These are phyloP conservation scores for Perizoma flavofasciatum DNA, from an alignment of 2,888 invertebrate species.

Conservation along the genomic window DNA sequence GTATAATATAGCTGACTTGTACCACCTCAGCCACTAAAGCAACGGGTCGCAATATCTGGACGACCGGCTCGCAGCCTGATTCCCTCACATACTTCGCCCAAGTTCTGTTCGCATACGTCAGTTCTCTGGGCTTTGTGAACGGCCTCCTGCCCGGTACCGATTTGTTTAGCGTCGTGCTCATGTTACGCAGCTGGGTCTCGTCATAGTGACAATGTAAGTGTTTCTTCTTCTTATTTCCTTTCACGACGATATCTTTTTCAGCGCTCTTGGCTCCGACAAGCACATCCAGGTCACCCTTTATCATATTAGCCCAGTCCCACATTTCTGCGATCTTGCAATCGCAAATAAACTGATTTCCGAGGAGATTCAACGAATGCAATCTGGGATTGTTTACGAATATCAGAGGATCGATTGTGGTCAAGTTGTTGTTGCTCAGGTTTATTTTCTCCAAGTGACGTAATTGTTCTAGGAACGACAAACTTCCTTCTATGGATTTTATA, in stretches of 20 bases:
- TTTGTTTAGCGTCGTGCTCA: conserved; percentile 75
- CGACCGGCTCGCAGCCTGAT: conserved; percentile 84
- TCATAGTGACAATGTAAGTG: conserved; percentile 86
- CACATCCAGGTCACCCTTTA: conserved; percentile 85
- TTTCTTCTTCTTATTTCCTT: conserved; percentile 86
- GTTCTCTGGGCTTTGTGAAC: conserved; percentile 83
- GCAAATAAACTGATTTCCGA: conserved; percentile 88
- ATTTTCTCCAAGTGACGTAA: conserved; percentile 83
- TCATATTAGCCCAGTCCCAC: conserved; percentile 89
- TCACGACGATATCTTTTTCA: conserved; percentile 85
- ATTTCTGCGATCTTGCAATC: conserved; percentile 87
- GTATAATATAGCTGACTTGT: conserved; percentile 41
- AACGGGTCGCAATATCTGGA: conserved; percentile 74
- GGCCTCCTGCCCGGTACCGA: conserved; percentile 82
- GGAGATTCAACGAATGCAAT: conserved; percentile 84
- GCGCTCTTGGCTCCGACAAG: conserved; percentile 86
- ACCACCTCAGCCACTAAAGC: conserved; percentile 61
- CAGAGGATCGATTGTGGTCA: conserved; percentile 83
- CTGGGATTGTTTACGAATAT: conserved; percentile 83
- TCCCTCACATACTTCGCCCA: conserved; percentile 89
- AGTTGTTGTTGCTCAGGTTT: conserved; percentile 86
- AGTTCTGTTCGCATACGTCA: conserved; percentile 85
- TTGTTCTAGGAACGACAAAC: conserved; percentile 82
- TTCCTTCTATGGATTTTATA: conserved; percentile 73
- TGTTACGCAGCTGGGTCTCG: conserved; percentile 78